These are phyloP conservation scores for Anarhynchus alexandrinus DNA, from an alignment of 2,113 vertebrate species.

Conservation along the genomic window DNA sequence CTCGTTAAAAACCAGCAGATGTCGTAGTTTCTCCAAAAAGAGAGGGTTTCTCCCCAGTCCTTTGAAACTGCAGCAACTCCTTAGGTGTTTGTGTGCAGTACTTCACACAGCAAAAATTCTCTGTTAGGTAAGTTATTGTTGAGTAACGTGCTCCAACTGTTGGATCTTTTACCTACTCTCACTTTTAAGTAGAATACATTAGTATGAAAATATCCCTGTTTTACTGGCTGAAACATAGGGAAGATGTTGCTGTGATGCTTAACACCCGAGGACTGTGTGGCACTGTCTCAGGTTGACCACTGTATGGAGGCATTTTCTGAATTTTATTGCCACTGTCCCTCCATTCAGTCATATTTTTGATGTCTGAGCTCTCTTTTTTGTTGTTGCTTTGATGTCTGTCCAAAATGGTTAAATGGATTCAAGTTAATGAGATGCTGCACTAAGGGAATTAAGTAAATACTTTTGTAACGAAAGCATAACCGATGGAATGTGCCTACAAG, in stretches of 20 bases:
- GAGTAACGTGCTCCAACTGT: background rate
- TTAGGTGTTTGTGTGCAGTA: background rate
- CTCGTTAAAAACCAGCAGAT: conserved; percentile 50
- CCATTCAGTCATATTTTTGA: background rate
- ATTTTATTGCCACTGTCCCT: background rate
- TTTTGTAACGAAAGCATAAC: background rate
- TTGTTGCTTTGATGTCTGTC: background rate
- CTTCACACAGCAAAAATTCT: background rate
- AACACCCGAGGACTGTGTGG: background rate
- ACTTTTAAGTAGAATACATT: background rate
- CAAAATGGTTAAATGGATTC: background rate
- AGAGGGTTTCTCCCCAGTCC: background rate
- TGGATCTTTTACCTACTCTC: background rate
- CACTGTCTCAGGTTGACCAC: background rate
- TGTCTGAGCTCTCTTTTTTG: background rate
- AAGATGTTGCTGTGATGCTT: background rate
- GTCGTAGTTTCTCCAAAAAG: conserved; percentile 65
- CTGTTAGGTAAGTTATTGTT: background rate
- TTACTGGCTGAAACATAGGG: background rate
- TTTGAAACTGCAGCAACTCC: background rate
- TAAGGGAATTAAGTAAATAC: background rate
- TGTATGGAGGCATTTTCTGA: background rate
- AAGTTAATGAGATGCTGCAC: background rate
- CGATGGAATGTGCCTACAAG: background rate
- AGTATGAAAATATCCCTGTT: background rate